phyloP scores from a whole-genome alignment of 2,888 invertebrate genomes.

The Ariolimax columbianus region DNA sequence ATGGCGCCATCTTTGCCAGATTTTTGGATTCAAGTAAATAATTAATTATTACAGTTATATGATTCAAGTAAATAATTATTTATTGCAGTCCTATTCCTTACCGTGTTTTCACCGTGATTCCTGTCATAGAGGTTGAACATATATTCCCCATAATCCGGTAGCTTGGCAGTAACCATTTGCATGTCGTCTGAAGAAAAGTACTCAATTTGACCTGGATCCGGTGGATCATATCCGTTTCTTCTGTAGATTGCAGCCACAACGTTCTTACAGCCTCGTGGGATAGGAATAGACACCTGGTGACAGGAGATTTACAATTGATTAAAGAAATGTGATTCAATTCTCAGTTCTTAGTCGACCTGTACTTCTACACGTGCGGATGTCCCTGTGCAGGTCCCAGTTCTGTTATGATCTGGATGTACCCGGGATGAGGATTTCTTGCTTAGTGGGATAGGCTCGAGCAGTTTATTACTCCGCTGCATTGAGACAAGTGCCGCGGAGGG shows the following conservation, averaged over 20 bases:
- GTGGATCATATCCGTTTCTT: conserved; percentile 70
- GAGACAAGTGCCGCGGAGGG: too few relatives aligned
- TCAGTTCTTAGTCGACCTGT: too few relatives aligned
- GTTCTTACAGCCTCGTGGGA: conserved; percentile 66
- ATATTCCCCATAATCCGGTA: conserved; percentile 74
- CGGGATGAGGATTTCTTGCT: too few relatives aligned
- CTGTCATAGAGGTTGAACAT: conserved; percentile 69
- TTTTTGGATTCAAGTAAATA: too few relatives aligned
- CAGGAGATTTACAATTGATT: background rate
- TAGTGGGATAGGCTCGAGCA: too few relatives aligned
- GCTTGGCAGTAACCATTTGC: conserved; percentile 63
- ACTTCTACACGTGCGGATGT: too few relatives aligned
- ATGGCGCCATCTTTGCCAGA: too few relatives aligned
- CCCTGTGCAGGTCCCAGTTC: too few relatives aligned
- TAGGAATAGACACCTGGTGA: conserved; percentile 62
- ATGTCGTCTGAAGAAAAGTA: conserved; percentile 65
- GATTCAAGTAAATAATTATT: background rate
- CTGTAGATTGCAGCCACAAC: conserved; percentile 69
- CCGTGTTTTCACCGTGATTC: conserved; percentile 55
- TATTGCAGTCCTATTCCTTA: background rate
- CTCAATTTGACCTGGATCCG: conserved; percentile 62
- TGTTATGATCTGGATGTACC: too few relatives aligned
- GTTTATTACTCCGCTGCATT: too few relatives aligned
- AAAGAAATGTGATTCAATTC: background rate
- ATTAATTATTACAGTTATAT: too few relatives aligned